Evolutionary conservation across 2,888 invertebrate species (phyloP), one percentile per base, ranked within the genome.

Genomic region (Chaitophorus viminalis): DNA sequence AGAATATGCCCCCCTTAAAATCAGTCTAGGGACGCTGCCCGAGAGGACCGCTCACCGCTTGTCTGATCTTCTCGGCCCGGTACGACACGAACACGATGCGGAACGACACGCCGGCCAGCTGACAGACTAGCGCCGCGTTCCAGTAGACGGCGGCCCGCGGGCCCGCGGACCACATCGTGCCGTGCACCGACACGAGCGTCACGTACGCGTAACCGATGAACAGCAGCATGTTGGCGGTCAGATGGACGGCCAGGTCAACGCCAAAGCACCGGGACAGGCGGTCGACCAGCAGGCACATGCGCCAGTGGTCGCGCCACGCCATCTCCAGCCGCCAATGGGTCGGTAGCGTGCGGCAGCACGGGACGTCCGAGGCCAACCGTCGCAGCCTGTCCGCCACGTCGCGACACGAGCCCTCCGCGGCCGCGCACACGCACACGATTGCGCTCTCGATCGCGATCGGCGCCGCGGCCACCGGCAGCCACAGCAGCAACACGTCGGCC

Each of bases 41-140:
- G 6, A 11, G 46, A 11, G 11, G 11, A 9, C 33, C 17, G 18
- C 60, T 76, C 54, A 86, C 86, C 72, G 70, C 86, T 70, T 72
- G 86, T 39, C 79, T 86, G 70, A 86, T 68, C 33, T 11, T 78
- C 21, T 86, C 86, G 36, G 86, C 86, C 36, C 70, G 78, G 29
- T 86, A 86, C 36, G 86, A 86, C 17, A 86, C 70, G 54, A 72
- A 86, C n/a, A 86, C 78, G 54, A 79, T 78, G 4, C 86, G 78
- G 36, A 86, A 78, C 29, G 86, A 86, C 3, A 86, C 78, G 14
- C 78, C 54, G 18, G 36, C 54, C 54, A 86, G 52, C 54, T 86
- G 86, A 54, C 86, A 86, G 11, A 33, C 72, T 11, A 86, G 11
- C 21, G 70, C 86, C 29, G 39, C 36, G 36, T 52, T 86, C 86